Evolutionary conservation across 2,797 vertebrate genomes (phyloP), one percentile per base, ranked within the genome.

Genomic region (Alfaro cultratus): DNA sequence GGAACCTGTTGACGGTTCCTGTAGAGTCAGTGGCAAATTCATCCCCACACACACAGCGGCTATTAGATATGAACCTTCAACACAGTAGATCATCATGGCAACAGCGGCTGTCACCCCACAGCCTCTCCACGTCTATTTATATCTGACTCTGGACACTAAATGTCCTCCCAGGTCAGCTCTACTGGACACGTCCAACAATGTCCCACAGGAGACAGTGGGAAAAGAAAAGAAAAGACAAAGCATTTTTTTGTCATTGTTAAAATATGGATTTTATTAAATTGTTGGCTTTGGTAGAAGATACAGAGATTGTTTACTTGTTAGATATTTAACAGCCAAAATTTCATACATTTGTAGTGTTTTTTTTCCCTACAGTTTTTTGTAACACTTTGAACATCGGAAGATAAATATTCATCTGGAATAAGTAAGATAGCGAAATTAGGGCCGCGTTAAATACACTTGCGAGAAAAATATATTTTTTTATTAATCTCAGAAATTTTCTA

Each of bases 1-100:
- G 47, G 57, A 84, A 78, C 70, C 77, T 83, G 77, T 77, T 87
- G 86, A 79, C 83, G 79, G 80, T 83, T 60, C 75, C 79, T 94
- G 55, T 80, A 93, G 91, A 41, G 82, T 91, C 29, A 43, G 91
- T 93, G 93, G 72, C 84, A 93, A 91, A 95, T 93, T 95, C 91
- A 91, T 85, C 45, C 64, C 47, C 64, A 10, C 77, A 83, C 76
- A 87, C 85, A 80, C 34, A 23, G 51, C 23, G 73, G 82, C 77
- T 81, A 94, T 93, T 93, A 89, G 83, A 88, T 79, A 80, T 34
- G 23, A 53, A 36, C n/a, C 85, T 85, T 85, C 77, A 91, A 74
- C 80, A 75, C 80, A 6, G 67, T 93, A 88, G 26, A 92, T 94
- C 91, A 93, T 85, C 76, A 71, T 8, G 64, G 70, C 39, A 39